A percentile compares a stretch with the other conserved stretches of the same genome.
Evolutionary conservation across 2,888 invertebrate genomes (phyloP).

Genomic region (Listrodromus nycthemerus): DNA sequence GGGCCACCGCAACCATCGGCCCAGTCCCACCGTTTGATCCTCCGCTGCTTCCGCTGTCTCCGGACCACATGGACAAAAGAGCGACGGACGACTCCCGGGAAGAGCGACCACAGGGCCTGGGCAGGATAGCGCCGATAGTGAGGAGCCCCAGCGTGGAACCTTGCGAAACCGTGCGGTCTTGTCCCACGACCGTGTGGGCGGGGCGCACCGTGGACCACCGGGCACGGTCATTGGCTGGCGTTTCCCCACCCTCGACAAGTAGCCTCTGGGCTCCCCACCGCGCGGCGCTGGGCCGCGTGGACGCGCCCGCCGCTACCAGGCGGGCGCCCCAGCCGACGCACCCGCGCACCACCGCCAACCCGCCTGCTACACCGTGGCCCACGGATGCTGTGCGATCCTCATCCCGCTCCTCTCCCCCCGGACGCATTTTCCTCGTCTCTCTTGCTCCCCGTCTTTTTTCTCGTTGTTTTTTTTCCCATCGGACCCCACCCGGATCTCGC

Average conservation of each 20-base stretch:
- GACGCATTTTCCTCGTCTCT: slow-evolving; percentile 56
- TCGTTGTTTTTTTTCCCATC: slow-evolving; percentile 68
- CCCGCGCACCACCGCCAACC: slow-evolving; percentile 50
- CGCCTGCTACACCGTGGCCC: slow-evolving; percentile 17
- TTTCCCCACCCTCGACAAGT: slow-evolving; percentile 82
- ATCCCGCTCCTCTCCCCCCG: slow-evolving; percentile 27
- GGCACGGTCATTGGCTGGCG: slow-evolving; percentile 81
- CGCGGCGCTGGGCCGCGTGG: slow-evolving; percentile 85
- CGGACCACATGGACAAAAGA: background rate
- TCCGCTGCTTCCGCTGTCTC: slow-evolving; percentile 13
- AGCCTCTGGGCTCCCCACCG: slow-evolving; percentile 71
- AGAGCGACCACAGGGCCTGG: background rate
- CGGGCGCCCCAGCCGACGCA: slow-evolving; percentile 69
- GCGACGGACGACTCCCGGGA: slow-evolving; percentile 2
- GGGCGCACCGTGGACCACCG: slow-evolving; percentile 74
- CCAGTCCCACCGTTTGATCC: slow-evolving; percentile 19
- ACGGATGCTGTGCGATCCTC: slow-evolving; percentile 35
- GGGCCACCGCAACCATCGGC: slow-evolving; percentile 1
- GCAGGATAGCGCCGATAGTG: slow-evolving; percentile 57
- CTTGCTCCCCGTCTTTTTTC: slow-evolving; percentile 51
- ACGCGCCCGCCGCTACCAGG: slow-evolving; percentile 76
- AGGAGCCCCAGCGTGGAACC: slow-evolving; percentile 65
- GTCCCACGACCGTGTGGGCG: slow-evolving; percentile 77
- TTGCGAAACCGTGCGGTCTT: slow-evolving; percentile 75
- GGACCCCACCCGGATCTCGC: slow-evolving; percentile 45